A percentile compares a stretch with the other conserved stretches of the same genome.
These are phyloP conservation scores for Clytia hemisphaerica DNA, from an alignment of 30 jellyfish, hydroid and myxozoan genomes.

Conservation along the genomic window DNA sequence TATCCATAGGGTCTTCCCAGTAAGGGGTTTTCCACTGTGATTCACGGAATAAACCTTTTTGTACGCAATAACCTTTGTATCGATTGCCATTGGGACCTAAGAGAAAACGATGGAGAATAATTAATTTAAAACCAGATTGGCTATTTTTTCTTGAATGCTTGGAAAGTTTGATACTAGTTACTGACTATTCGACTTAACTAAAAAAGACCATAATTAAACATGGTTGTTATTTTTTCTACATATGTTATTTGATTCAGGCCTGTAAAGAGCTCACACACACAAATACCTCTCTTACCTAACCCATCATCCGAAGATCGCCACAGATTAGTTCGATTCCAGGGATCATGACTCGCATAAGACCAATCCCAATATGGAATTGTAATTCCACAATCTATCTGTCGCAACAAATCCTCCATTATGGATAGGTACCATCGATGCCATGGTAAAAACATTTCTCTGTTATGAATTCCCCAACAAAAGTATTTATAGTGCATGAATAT, in stretches of 20 bases:
- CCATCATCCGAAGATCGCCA: constrained; percentile 61
- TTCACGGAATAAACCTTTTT: constrained; percentile 56
- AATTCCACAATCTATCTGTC: constrained; percentile 78
- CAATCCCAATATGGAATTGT: constrained; percentile 93
- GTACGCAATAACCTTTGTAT: constrained; percentile 69
- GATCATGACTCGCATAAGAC: constrained; percentile 60
- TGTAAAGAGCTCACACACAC: background rate
- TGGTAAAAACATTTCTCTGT: constrained; percentile 52
- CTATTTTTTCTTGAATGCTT: background rate
- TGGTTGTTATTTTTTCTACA: background rate
- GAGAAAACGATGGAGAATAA: background rate
- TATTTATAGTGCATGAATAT: constrained; percentile 75
- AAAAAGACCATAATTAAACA: background rate
- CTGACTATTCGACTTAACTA: background rate
- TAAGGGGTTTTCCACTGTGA: constrained; percentile 78
- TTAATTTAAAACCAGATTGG: background rate
- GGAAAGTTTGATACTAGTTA: background rate
- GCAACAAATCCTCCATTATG: constrained; percentile 63
- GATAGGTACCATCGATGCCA: constrained; percentile 88
- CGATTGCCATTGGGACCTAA: constrained; percentile 62
- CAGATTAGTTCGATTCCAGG: constrained; percentile 55
- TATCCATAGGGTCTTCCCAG: constrained; percentile 75
- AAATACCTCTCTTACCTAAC: constrained; percentile 19
- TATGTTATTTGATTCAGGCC: background rate
- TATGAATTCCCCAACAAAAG: constrained; percentile 90